phyloP scores from a whole-genome alignment of 2,797 vertebrate species.

The Amblyraja radiata region DNA sequence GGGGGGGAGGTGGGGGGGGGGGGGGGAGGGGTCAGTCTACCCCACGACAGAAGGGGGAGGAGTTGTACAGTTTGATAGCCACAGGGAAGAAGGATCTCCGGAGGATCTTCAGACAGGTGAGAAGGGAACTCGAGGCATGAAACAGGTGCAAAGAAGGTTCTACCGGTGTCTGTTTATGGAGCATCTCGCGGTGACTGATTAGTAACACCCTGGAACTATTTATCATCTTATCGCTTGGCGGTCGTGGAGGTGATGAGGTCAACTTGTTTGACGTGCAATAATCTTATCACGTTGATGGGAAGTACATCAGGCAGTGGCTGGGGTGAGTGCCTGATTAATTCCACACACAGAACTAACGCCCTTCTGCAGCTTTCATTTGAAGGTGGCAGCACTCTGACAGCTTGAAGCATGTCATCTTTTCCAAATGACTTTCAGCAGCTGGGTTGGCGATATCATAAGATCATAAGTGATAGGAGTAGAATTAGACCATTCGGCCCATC shows the following conservation, averaged over 20 bases:
- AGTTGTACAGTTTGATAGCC: no score
- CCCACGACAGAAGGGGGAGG: no score
- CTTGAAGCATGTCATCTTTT: constrained; percentile 15
- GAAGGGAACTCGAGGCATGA: no score
- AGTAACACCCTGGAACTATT: background rate
- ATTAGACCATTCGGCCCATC: no score
- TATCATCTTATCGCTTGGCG: constrained; percentile 27
- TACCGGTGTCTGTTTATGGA: background rate
- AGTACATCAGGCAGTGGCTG: background rate
- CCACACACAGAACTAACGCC: constrained; percentile 17
- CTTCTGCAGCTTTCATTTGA: background rate
- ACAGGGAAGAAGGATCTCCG: no score
- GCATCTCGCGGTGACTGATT: background rate
- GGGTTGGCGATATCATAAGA: background rate
- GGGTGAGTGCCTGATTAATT: constrained; percentile 28
- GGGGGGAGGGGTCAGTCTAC: no score
- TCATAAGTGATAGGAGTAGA: no score
- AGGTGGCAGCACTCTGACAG: constrained; percentile 18
- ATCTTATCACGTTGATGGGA: constrained; percentile 27
- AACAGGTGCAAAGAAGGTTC: no score
- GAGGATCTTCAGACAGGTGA: no score
- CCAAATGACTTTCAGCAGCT: background rate
- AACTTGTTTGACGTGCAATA: constrained; percentile 34
- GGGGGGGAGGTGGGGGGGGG: no score
- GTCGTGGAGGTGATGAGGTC: constrained; percentile 27